Base-by-base conservation (phyloP, 2,888 invertebrate genomes). In the Hypercompe scribonia region DNA sequence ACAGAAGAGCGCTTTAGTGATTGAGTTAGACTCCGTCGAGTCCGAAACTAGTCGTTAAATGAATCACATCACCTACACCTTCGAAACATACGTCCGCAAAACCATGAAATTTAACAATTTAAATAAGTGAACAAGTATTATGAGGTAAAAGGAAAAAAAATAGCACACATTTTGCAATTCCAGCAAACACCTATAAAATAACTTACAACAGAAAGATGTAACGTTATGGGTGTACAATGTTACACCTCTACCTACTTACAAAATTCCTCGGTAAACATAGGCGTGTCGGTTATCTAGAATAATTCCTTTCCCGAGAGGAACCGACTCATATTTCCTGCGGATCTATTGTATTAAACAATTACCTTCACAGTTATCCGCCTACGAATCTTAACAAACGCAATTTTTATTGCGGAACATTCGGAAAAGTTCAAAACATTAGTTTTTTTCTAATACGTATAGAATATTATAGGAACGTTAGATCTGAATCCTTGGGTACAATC, bases 401-500 rank as follows among this genome's bases (percentile, higher is more conserved):
- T 83, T 84, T 83, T 84, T 84, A 83, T 82, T 82, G 74, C 83
- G 83, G 82, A 82, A 82, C 82, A 58, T 75, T 69, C 75, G 76
- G 67, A 50, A 68, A 75, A 71, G 54, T 77, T 77, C 72, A 77
- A 84, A 84, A 82, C 80, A 82, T 76, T 74, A 75, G 65, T 76
- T 68, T 78, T 74, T 74, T 74, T 65, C 42, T 31, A 71, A 64
- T 66, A 42, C 75, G 50, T 69, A 61, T 76, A 76, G 70, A 82
- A 78, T 90, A 89, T 87, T 86, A 87, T 86, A 88, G 86, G 83
- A 88, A 85, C 87, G 88, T 65, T 68, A 66, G 88, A 84, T 73
- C 87, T 90, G 87, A 88, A 88, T 88, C 86, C 87, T 70, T 11
- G 87, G 87, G 89, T 90, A 91, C 89, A 92, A 92, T 90, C 86